phyloP scores from a whole-genome alignment of 2,888 invertebrate species.

The Exephanes ischioxanthus region DNA sequence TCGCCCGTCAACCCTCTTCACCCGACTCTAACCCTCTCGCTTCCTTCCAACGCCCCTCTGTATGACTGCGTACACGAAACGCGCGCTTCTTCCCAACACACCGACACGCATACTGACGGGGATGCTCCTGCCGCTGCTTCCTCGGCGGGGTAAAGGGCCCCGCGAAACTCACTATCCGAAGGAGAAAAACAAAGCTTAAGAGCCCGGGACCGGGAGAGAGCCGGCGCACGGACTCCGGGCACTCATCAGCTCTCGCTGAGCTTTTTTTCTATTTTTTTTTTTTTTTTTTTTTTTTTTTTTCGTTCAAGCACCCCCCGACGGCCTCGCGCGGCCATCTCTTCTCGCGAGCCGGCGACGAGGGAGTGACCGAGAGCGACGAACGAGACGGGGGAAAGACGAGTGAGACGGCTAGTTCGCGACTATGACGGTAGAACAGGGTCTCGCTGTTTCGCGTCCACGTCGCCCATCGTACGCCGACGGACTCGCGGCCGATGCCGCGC shows the following conservation, averaged over 20 bases:
- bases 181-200: conserved; percentile 70
- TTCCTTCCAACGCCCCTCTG: conserved; percentile 53
- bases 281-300: conserved; percentile 45
- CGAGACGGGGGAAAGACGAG: not conserved
- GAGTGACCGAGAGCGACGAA: not conserved
- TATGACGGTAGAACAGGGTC: conserved; percentile 82
- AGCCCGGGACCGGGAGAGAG: conserved; percentile 65
- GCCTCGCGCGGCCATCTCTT: conserved; percentile 55
- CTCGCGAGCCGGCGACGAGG: conserved; percentile 47
- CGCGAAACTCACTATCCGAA: conserved; percentile 57
- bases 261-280: conserved; percentile 79
- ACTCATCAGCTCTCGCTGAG: conserved; percentile 81
- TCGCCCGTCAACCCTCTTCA: conserved; percentile 24
- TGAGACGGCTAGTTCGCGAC: conserved; percentile 73
- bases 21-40: conserved; percentile 12
- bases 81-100: conserved; percentile 23
- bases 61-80: conserved; percentile 45
- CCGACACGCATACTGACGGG: not conserved
- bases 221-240: conserved; percentile 72
- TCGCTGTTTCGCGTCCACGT: conserved; percentile 78
- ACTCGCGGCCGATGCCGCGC: conserved; percentile 67
- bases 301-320: conserved; percentile 42
- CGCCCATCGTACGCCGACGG: conserved; percentile 81
- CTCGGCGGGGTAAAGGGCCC: conserved; percentile 52
- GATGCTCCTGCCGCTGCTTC: conserved; percentile 44